Conservation (phyloP, 1,140 invertebrate genomes). For the Stegodyphus mimosarum region DNA sequence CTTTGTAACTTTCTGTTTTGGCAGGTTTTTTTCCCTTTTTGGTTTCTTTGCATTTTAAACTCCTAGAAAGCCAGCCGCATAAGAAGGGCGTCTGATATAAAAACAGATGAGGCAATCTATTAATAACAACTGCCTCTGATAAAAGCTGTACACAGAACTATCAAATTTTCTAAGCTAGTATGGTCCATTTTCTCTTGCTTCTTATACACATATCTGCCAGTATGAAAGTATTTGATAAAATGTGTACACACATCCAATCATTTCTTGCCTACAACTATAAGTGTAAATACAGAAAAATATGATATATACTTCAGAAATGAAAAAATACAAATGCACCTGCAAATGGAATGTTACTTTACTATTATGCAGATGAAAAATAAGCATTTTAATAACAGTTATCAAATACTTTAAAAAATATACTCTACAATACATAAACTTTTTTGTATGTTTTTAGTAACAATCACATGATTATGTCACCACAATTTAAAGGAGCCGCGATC, state of each 20-base stretch:
- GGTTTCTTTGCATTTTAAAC: constrained; percentile 17
- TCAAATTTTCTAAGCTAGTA: constrained; percentile 47
- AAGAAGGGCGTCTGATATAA: constrained; percentile 41
- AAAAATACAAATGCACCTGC: constrained; percentile 60
- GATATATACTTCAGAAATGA: constrained; percentile 51
- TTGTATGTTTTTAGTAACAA: constrained; percentile 25
- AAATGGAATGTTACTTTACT: constrained; percentile 59
- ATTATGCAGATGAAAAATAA: constrained; percentile 58
- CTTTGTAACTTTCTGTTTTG: constrained; percentile 37
- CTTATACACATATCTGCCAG: constrained; percentile 21
- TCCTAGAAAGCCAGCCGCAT: constrained; percentile 25
- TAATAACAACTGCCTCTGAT: constrained; percentile 18
- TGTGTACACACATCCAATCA: constrained; percentile 32
- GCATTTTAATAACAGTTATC: constrained; percentile 55
- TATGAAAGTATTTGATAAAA: constrained; percentile 35
- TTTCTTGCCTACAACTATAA: constrained; percentile 32
- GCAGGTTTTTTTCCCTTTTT: constrained; percentile 22
- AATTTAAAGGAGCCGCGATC: neutral
- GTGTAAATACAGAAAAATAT: constrained; percentile 61
- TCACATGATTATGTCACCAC: constrained; percentile 29
- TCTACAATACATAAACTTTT: constrained; percentile 45
- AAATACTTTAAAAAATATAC: constrained; percentile 56
- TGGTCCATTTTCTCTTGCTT: constrained; percentile 20
- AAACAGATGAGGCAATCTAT: constrained; percentile 16
- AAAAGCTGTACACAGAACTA: constrained; percentile 60